Base-by-base conservation (phyloP, 2,888 invertebrate genomes). In the Ophioninae sp. region DNA sequence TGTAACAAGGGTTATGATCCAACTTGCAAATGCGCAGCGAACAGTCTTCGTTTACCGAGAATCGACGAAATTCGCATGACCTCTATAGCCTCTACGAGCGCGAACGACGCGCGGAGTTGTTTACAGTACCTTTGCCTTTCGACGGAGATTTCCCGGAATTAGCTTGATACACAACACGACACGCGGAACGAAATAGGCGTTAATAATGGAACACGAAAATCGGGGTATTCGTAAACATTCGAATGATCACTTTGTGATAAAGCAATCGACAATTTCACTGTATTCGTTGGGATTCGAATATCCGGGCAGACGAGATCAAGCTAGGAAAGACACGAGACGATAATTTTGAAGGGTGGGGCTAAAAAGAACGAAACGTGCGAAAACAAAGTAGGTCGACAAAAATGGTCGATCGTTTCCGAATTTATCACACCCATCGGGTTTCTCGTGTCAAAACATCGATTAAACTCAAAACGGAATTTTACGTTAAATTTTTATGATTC, bases 1-100 rank as follows among this genome's bases (percentile, higher is more conserved):
- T 75, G 8, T 71, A 71, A 71, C 69, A 75, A 75, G 63, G 71
- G 44, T 59, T 64, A 63, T 63, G 69, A 71, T 65, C 69, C 68
- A 75, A 51, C 69, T 64, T 22, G 71, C 37, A 44, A 39, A 56
- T 56, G 63, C 39, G 61, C 68, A 61, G 30, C 37, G n/a, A 17
- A n/a, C 20, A 23, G 65, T 41, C 8, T 20, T 6, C 61, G 58
- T 10, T 68, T 68, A 41, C 79, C 41, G 58, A 23, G 76, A 76
- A 72, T 67, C 58, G 6, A 37, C 64, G 65, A 69, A 20, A 39
- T 63, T 17, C 56, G 22, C 17, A n/a, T 13, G 39, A 20, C 44
- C 51, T 63, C 56, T 37, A 23, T 17, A n/a, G 67, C 17, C 1
- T 6, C 13, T 39, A 41, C 67, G 20, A 5, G 3, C 13, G 67